Conservation (phyloP, 2,888 invertebrate genomes). For the Acanthosepion esculentum region DNA sequence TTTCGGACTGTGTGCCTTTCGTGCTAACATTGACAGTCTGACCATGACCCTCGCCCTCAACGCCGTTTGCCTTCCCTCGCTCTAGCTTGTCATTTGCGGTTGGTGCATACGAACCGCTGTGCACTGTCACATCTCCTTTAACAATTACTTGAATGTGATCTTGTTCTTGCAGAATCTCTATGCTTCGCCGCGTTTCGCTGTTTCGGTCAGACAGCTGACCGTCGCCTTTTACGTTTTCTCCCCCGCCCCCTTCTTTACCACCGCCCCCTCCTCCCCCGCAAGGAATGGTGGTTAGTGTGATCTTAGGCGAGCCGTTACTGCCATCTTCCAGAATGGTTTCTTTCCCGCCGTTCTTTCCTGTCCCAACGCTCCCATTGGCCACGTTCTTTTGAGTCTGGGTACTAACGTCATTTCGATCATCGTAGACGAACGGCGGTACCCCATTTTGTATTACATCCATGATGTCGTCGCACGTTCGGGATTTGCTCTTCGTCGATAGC, state of each 20-base stretch:
- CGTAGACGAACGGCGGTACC: background rate
- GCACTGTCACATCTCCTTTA: conserved; percentile 56
- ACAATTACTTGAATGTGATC: conserved; percentile 60
- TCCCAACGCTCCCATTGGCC: conserved; percentile 39
- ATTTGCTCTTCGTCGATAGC: conserved; percentile 45
- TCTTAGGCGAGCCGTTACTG: conserved; percentile 56
- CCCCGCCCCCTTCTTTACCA: background rate
- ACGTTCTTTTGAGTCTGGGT: conserved; percentile 35
- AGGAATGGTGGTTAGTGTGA: conserved; percentile 54
- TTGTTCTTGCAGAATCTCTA: conserved; percentile 59
- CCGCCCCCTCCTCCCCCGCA: background rate
- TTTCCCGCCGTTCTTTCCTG: conserved; percentile 50
- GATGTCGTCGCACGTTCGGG: conserved; percentile 48
- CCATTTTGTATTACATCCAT: conserved; percentile 49
- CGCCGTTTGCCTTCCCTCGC: conserved; percentile 33
- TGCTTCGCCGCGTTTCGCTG: conserved; percentile 51
- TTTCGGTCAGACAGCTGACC: conserved; percentile 10
- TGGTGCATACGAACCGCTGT: conserved; percentile 47
- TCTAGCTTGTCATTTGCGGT: background rate
- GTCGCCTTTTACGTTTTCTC: background rate
- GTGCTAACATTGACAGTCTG: conserved; percentile 47
- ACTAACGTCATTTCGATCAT: conserved; percentile 36
- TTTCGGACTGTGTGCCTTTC: background rate
- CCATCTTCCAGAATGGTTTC: conserved; percentile 57
- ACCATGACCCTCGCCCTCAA: conserved; percentile 42